Conservation (phyloP, 2,888 invertebrate species). For the Caenorhabditis drosophilae region DNA sequence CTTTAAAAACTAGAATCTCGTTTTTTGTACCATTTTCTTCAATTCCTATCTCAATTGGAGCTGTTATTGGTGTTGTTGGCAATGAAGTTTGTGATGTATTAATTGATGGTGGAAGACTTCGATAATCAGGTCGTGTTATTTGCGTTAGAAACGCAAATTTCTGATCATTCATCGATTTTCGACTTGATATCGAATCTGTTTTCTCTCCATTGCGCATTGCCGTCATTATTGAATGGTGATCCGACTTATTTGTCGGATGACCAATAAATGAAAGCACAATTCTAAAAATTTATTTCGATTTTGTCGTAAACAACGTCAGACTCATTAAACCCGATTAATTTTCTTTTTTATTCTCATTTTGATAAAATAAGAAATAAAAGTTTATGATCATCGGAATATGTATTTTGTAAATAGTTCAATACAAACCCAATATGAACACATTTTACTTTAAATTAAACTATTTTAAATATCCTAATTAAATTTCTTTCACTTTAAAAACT, state of each 20-base stretch:
- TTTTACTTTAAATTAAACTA: no score
- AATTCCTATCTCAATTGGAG: constrained; percentile 1
- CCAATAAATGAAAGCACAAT: not conserved
- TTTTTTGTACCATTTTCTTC: constrained; percentile 7
- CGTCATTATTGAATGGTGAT: no score
- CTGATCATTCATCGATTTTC: constrained; percentile 25
- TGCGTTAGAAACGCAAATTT: constrained; percentile 35
- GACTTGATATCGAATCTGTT: not conserved
- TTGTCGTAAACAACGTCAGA: no score
- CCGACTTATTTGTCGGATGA: constrained; percentile 15
- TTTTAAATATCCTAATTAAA: no score
- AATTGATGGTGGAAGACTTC: constrained; percentile 19
- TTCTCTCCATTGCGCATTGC: constrained; percentile 27
- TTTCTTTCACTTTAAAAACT: no score
- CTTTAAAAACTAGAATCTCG: constrained; percentile 15
- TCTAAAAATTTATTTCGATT: no score
- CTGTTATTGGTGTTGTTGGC: constrained; percentile 22
- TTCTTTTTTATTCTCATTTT: no score
- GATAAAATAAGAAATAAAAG: no score
- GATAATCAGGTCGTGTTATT: constrained; percentile 41
- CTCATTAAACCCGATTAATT: no score
- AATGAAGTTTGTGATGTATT: constrained; percentile 3
- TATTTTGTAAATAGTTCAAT: no score
- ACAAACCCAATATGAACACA: no score
- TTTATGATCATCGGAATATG: no score